These are phyloP conservation scores for Apamea sordens DNA, from an alignment of 2,888 invertebrate genomes.

Conservation along the genomic window DNA sequence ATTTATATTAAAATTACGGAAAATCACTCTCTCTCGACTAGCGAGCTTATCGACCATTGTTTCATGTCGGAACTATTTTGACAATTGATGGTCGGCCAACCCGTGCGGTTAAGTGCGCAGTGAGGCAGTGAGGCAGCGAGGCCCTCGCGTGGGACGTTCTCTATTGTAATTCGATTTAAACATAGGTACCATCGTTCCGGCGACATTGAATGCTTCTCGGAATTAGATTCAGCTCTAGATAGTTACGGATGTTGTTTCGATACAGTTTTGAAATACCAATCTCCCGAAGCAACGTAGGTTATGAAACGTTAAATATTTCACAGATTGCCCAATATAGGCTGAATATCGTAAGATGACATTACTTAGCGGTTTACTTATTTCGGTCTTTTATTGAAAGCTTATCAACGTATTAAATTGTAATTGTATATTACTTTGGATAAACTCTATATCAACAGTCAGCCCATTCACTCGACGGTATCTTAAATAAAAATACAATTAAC, in stretches of 20 bases:
- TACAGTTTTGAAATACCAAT: constrained; percentile 83
- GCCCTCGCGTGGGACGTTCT: constrained; percentile 80
- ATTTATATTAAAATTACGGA: constrained; percentile 83
- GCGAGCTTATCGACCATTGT: constrained; percentile 78
- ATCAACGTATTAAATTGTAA: constrained; percentile 55
- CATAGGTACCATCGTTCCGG: constrained; percentile 79
- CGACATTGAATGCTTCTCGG: constrained; percentile 85
- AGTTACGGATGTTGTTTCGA: constrained; percentile 78
- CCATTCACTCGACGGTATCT: constrained; percentile 33
- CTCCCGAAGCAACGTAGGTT: constrained; percentile 71
- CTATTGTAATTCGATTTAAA: constrained; percentile 83
- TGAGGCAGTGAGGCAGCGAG: constrained; percentile 70
- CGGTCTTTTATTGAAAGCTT: constrained; percentile 52
- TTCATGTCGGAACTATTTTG: constrained; percentile 78
- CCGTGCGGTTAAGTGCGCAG: constrained; percentile 71
- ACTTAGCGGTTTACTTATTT: constrained; percentile 68
- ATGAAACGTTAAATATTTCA: constrained; percentile 74
- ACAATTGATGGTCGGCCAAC: constrained; percentile 76
- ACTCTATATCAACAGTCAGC: constrained; percentile 39
- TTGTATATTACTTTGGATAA: constrained; percentile 59
- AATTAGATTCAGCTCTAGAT: constrained; percentile 80
- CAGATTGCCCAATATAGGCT: constrained; percentile 67
- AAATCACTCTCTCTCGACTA: constrained; percentile 80
- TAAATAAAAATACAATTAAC: constrained; percentile 45
- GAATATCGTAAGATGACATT: constrained; percentile 66